Conservation (phyloP, 2,113 vertebrate species). For the Toxostoma redivivum region DNA sequence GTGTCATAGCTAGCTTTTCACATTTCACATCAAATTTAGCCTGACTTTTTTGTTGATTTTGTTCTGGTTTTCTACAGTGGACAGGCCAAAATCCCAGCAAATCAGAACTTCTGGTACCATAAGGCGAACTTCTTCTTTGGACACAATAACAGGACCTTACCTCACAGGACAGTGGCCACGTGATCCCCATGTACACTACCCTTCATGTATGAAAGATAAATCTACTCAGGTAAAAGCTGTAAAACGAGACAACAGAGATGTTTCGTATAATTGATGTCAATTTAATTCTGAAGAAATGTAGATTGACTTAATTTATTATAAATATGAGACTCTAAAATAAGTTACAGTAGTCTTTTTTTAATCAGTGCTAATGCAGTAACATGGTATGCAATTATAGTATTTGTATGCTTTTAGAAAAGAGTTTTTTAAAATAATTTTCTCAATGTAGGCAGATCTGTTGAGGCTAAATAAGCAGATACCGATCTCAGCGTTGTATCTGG, state of each 20-base stretch:
- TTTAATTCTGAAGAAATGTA: background rate
- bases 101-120: conserved; percentile 85
- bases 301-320: background rate
- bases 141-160: conserved; percentile 94
- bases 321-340: background rate
- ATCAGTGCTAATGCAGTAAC: background rate
- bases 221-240: conserved; percentile 87
- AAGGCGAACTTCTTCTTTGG: conserved; percentile 90
- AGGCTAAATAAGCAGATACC: background rate
- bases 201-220: conserved; percentile 97
- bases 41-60: conserved; percentile 45
- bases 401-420: background rate
- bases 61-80: conserved; percentile 75
- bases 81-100: conserved; percentile 87
- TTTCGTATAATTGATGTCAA: background rate
- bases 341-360: background rate
- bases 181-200: conserved; percentile 87
- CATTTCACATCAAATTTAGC: conserved; percentile 6
- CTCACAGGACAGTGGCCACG: conserved; percentile 98
- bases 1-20: conserved; percentile 37
- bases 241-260: conserved; percentile 9
- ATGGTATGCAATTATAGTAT: background rate
- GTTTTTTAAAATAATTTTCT: background rate
- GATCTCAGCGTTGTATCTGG: background rate
- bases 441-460: background rate